Base-by-base conservation (phyloP, 2,797 vertebrate species). In the Sardinella longiceps region DNA sequence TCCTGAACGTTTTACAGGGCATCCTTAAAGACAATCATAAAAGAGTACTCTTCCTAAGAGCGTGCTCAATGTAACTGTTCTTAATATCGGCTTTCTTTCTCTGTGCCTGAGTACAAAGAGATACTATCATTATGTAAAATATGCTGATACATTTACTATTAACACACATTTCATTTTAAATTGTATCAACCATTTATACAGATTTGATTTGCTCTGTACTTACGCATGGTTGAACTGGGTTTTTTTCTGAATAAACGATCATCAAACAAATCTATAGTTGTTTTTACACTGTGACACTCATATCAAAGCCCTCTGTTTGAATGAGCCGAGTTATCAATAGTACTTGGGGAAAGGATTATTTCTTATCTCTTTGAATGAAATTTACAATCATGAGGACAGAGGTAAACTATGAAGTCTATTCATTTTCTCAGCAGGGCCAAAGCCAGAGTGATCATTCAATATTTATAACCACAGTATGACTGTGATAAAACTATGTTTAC, bases 1-100 rank as follows among this genome's bases (percentile, higher is more conserved):
- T 84, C 80, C 84, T 77, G 82, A 53, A 86, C 74, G 60, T 81
- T 81, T n/a, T 81, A 66, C 81, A 81, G 77, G 81, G 63, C 83
- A 85, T 81, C 80, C 63, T 82, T 84, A 82, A 82, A 51, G 66
- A 84, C 51, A 80, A 77, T 39, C 70, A 20, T 43, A 43, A 37
- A 12, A 74, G 66, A 77, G 30, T 20, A 37, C 66, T 37, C 37
- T 20, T 77, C 37, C 70, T 77, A 33, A 77, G 37, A 77, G 9
- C 37, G 18, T 74, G 37, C 70, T 77, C 18, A 10, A 70, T 37
- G 25, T 43, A 39, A 77, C 70, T 20, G 20, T 33, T 77, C 20
- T 11, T 77, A 33, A 74, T 37, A 77, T 43, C 18, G 70, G 20
- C 70, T 25, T 20, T n/a, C n/a, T 58, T 58, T 80, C 83, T 56